Base-by-base conservation (phyloP, 2,888 invertebrate species). In the Ochropleura leucogaster region DNA sequence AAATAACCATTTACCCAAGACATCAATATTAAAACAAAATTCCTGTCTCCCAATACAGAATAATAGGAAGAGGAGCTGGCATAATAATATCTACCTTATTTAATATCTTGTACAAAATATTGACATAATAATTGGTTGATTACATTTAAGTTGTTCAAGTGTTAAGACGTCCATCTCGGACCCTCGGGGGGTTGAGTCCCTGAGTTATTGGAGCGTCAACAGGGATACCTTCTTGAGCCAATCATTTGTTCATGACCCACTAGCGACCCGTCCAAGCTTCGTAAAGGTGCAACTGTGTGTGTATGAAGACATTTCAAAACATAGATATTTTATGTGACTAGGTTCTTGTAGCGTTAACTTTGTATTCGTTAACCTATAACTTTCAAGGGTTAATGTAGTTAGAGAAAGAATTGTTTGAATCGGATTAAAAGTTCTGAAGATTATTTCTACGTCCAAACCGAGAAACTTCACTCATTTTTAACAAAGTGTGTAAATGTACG, bases 151-250 rank as follows among this genome's bases (percentile, higher is more conserved):
- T 69, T 51, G 65, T 30, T 80, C 74, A 57, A 72, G 73, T 73
- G 84, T 80, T 51, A 76, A 73, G 51, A 67, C 20, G 62, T 44
- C 68, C 72, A 14, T 46, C 55, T 77, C 16, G 66, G 62, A 49
- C 79, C 80, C 68, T 67, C 9, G 47, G 51, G 57, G 67, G 75
- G 70, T 80, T 73, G 68, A 74, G 67, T 66, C 69, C 67, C 66
- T 16, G 42, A 85, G 63, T 80, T 53, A 74, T 72, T 78, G 72
- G 71, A 62, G 59, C 76, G 53, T 72, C 67, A 68, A 68, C 72
- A 69, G n/a, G 68, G 53, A 79, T 69, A 70, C 53, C 63, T 79
- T 44, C 82, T 53, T 51, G 44, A 71, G 74, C 62, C 70, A 68
- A 74, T 74, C 68, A 74, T 77, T 78, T 74, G 78, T 74, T 59